Percentiles rank a stretch among this genome's conserved stretches.
Evolutionary conservation across 2,888 invertebrate species (phyloP).

Genomic region (Bhutanitis thaidina): DNA sequence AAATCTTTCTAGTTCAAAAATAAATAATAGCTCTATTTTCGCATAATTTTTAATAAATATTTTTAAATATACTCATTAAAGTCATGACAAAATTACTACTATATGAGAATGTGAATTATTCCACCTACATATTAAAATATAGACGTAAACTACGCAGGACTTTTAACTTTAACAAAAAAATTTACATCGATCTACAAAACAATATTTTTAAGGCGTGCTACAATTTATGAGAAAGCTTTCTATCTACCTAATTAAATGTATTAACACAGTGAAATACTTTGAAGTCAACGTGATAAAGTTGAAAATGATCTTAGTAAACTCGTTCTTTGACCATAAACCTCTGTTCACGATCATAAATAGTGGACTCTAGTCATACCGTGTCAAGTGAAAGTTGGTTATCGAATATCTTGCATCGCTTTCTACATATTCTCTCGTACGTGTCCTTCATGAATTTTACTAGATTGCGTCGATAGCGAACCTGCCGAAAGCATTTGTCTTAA

Average conservation of each 20-base stretch:
- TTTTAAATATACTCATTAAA: too few relatives aligned
- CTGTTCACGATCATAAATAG: constrained; percentile 3
- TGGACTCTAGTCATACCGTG: constrained; percentile 49
- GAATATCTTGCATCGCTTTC: constrained; percentile 61
- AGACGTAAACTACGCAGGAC: too few relatives aligned
- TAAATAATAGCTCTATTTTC: too few relatives aligned
- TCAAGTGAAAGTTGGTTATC: constrained; percentile 51
- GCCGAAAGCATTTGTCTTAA: constrained; percentile 41
- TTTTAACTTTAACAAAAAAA: too few relatives aligned
- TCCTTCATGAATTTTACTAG: constrained; percentile 53
- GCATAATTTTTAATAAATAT: too few relatives aligned
- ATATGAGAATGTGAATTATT: too few relatives aligned
- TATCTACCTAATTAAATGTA: background rate
- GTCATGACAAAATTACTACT: too few relatives aligned
- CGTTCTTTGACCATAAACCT: background rate
- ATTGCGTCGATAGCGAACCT: constrained; percentile 50
- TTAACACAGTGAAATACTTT: background rate
- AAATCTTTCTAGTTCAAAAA: too few relatives aligned
- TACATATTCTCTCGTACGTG: constrained; percentile 47
- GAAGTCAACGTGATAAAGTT: background rate
- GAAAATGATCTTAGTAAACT: background rate
- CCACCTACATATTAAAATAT: too few relatives aligned
- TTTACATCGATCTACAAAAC: too few relatives aligned
- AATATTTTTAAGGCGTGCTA: background rate
- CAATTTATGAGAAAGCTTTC: background rate